Evolutionary conservation across 2,888 invertebrate species (phyloP), one percentile per base, ranked within the genome.

Genomic region (Spodoptera picta): DNA sequence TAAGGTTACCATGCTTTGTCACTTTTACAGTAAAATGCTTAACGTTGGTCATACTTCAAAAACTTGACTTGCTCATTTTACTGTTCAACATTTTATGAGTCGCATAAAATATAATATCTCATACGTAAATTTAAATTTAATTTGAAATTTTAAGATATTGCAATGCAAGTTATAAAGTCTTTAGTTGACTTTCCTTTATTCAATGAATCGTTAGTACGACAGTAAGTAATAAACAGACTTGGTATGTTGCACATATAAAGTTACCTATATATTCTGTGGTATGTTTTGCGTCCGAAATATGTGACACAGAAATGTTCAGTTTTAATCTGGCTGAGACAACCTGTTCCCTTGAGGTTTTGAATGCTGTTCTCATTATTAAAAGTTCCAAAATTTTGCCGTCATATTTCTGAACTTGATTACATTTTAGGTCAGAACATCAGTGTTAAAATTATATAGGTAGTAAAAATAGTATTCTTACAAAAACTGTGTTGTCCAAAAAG

Each of bases 1-100:
- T 66, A 57, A 61, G 65, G 61, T 43, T 44, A 41, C 75, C 71
- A 70, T 48, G 60, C 58, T 71, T 60, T 47, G 24, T 24, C 24
- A 46, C 42, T 50, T 53, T 56, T 41, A 27, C 61, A 41, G 50
- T 76, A 61, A 64, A 72, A 64, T 4, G 59, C 41, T 41, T 49
- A 60, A 23, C 7, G 45, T 66, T 60, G 55, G 11, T 58, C 45
- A 47, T 43, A 42, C 23, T 36, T n/a, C 50, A 56, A 55, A 31
- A 44, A 1, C 4, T 47, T 12, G 7, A 48, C 50, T 60, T 36
- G 7, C 0, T 36, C 36, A 36, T 36, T 75, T 71, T 62, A 58
- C 7, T 54, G 48, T 42, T 48, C 12, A 19, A 1, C n/a, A 31
- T 50, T 75, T 65, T 71, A 60, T 62, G 61, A 53, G 46, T 53